Percentiles rank a stretch among this genome's conserved stretches.
Conservation (phyloP, 2,797 vertebrate species). For the Chaetophractus vellerosus region DNA sequence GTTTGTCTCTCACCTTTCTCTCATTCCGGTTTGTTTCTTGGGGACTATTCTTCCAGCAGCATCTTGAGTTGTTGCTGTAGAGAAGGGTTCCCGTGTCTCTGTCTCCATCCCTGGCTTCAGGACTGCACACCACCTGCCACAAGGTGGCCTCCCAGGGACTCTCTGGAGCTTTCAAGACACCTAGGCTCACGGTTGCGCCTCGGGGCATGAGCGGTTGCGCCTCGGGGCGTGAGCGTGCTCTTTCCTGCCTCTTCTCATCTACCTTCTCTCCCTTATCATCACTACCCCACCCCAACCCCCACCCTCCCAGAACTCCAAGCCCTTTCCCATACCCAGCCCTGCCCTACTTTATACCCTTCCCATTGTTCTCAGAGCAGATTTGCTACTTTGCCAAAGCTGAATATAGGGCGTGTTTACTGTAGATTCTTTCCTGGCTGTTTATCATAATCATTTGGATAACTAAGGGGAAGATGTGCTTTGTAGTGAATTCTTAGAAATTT, state of each 20-base stretch:
- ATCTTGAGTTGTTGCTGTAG: background rate
- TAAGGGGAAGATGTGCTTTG: background rate
- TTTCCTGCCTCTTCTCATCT: background rate
- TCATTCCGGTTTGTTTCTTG: background rate
- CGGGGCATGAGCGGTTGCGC: too few species aligned
- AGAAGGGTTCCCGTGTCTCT: background rate
- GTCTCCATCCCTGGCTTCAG: background rate
- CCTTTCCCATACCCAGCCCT: background rate
- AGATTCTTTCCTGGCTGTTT: background rate
- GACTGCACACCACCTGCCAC: background rate
- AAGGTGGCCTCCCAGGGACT: background rate
- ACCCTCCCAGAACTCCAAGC: background rate
- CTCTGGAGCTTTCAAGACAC: background rate
- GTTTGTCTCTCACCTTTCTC: background rate
- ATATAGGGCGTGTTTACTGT: background rate
- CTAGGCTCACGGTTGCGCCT: too few species aligned
- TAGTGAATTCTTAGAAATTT: background rate
- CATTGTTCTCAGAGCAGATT: background rate
- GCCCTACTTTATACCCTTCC: background rate
- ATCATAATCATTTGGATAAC: background rate
- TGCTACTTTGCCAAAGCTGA: background rate
- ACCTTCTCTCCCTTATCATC: background rate
- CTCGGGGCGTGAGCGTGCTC: background rate
- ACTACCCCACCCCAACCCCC: background rate
- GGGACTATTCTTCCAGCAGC: background rate